phyloP scores from a whole-genome alignment of 2,113 vertebrate genomes.

The Carlito syrichta region DNA sequence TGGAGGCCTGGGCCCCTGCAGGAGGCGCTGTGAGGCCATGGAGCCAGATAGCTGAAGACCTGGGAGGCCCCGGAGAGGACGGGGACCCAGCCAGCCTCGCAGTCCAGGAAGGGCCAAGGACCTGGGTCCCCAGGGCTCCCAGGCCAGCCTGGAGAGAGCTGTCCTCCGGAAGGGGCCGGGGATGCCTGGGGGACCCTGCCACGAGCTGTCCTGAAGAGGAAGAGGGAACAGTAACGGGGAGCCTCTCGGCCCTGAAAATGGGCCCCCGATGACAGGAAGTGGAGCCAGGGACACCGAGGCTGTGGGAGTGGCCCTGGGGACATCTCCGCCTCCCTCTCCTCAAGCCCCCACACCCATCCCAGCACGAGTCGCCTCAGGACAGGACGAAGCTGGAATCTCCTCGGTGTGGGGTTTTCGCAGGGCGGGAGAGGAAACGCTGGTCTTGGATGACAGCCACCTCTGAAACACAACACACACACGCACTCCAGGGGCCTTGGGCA shows the following conservation, averaged over 20 bases:
- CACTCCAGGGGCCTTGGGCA: too few relatives aligned
- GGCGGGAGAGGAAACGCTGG: not conserved
- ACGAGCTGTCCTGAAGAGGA: constrained; percentile 50
- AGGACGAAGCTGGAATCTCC: not conserved
- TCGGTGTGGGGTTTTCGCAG: not conserved
- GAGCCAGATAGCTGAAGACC: not conserved
- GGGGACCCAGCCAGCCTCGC: not conserved
- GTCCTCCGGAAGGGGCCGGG: not conserved
- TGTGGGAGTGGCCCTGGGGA: not conserved
- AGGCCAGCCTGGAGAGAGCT: not conserved
- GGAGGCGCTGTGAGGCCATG: not conserved
- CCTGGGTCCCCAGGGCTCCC: not conserved
- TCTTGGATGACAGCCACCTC: not conserved
- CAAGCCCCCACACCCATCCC: not conserved
- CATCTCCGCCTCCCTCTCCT: not conserved
- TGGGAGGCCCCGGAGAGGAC: not conserved
- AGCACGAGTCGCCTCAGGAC: not conserved
- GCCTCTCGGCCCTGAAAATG: not conserved
- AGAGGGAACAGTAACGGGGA: constrained; percentile 39
- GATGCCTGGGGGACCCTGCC: not conserved
- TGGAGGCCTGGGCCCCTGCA: not conserved
- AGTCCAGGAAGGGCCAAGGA: not conserved
- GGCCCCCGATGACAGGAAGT: not conserved
- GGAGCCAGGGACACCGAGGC: not conserved
- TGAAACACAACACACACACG: too few relatives aligned